Base-by-base conservation (phyloP, 2,888 invertebrate genomes). In the Cheilosia pagana region DNA sequence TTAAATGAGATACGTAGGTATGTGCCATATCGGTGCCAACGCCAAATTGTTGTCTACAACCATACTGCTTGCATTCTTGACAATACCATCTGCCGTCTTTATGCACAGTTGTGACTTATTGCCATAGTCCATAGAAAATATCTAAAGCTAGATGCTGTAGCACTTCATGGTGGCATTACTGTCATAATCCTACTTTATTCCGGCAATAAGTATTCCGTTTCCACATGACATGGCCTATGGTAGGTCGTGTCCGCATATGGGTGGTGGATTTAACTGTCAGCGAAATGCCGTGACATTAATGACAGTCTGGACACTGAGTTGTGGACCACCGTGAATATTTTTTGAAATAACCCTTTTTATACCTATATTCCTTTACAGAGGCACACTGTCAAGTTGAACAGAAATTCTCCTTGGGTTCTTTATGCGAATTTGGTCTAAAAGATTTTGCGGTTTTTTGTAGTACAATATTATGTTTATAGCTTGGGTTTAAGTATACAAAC, bases 121-220 rank as follows among this genome's bases (percentile, higher is more conserved):
- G 43, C 16, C 14, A n/a, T 41, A 6, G n/a, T n/a, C n/a, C 7
- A 41, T 7, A 16, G 43, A 43, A n/a, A 16, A 43, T 19, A 19
- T 45, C 45, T 19, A 8, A 25, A 53, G n/a, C 7, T 25, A 7
- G 25, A 48, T 21, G 21, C 48, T 35, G 35, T 3, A 10, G 45
- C 16, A 45, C 45, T 45, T 45, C 8, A 45, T 19, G 19, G 19
- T 45, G 45, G 16, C 45, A 45, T 45, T 45, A 45, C 45, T 45
- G 45, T 45, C 45, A 45, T 45, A 16, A 8, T 45, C 16, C 16
- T 45, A 45, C 45, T 45, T 45, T 45, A 45, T 45, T 16, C 45
- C 45, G 1, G 45, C 16, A 16, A 3, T 45, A 45, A 45, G 45
- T 45, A 45, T 45, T 45, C 7, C 16, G 8, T 45, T 45, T 45